phyloP scores from a whole-genome alignment of 2,113 vertebrate species.

The Edolisoma coerulescens region DNA sequence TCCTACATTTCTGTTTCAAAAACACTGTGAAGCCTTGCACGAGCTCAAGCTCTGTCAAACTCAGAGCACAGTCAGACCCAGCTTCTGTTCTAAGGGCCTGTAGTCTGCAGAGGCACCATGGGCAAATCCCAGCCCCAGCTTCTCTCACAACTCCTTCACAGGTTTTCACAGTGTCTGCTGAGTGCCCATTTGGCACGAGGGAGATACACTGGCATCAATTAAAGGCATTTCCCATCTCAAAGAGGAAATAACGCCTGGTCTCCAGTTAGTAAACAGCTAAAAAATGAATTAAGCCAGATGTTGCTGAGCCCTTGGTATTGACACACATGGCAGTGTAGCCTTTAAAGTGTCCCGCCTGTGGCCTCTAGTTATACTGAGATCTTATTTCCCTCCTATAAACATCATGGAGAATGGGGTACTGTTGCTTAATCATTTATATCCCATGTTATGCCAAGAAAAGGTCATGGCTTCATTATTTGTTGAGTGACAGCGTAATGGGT shows the following conservation, averaged over 20 bases:
- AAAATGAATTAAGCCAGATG: slow-evolving; percentile 48
- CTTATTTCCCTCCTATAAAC: slow-evolving; percentile 50
- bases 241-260: slow-evolving; percentile 51
- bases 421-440: no score
- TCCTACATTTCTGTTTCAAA: background rate
- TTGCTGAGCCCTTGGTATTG: slow-evolving; percentile 18
- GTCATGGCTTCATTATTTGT: background rate
- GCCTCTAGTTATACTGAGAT: slow-evolving; percentile 7
- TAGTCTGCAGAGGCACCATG: background rate
- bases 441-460: background rate
- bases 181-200: background rate
- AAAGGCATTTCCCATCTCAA: slow-evolving; percentile 12
- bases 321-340: slow-evolving; percentile 13
- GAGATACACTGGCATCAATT: background rate
- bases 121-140: background rate
- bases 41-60: background rate
- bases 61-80: background rate
- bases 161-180: background rate
- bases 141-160: background rate
- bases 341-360: slow-evolving; percentile 47
- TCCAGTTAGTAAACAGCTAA: slow-evolving; percentile 52
- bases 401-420: slow-evolving; percentile 3
- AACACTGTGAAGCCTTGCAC: background rate
- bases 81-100: background rate
- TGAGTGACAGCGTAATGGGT: background rate